Evolutionary conservation across 23 tunicate species (phyloP).

Genomic region (Aplidium turbinatum): DNA sequence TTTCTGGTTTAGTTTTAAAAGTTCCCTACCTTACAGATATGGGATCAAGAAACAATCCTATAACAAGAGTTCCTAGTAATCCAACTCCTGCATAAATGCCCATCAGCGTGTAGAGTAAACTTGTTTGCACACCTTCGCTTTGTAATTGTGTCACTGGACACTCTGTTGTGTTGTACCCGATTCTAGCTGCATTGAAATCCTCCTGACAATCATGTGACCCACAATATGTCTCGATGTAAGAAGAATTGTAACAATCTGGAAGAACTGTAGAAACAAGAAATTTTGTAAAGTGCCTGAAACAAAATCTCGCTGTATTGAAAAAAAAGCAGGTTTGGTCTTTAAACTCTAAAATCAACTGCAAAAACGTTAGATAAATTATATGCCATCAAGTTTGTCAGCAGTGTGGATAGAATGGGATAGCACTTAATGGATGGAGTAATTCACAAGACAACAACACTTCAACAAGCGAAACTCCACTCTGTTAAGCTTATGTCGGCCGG

Average conservation of each 20-base stretch:
- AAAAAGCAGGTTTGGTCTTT: too few species aligned
- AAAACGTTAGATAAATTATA: too few species aligned
- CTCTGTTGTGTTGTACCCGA: slow-evolving; percentile 21
- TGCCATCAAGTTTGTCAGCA: too few species aligned
- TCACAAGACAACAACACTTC: too few species aligned
- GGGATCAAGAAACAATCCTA: slow-evolving; percentile 68
- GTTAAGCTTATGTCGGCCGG: too few species aligned
- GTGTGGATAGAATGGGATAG: too few species aligned
- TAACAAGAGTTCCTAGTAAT: slow-evolving; percentile 51
- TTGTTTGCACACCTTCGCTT: slow-evolving; percentile 16
- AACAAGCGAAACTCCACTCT: too few species aligned
- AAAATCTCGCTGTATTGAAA: too few species aligned
- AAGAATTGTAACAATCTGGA: slow-evolving; percentile 56
- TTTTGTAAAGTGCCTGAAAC: too few species aligned
- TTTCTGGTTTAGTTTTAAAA: too few species aligned
- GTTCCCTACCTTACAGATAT: slow-evolving; percentile 63
- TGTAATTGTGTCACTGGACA: neutral
- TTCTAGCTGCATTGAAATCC: slow-evolving; percentile 23
- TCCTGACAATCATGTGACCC: slow-evolving; percentile 81
- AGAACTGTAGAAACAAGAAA: slow-evolving; percentile 62
- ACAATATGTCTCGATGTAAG: slow-evolving; percentile 59
- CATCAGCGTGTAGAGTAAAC: slow-evolving; percentile 70
- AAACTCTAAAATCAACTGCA: neutral
- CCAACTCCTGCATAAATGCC: slow-evolving; percentile 85
- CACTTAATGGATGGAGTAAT: too few species aligned